phyloP scores from a whole-genome alignment of 2,113 vertebrate species.

The Sinocyclocheilus anshuiensis region DNA sequence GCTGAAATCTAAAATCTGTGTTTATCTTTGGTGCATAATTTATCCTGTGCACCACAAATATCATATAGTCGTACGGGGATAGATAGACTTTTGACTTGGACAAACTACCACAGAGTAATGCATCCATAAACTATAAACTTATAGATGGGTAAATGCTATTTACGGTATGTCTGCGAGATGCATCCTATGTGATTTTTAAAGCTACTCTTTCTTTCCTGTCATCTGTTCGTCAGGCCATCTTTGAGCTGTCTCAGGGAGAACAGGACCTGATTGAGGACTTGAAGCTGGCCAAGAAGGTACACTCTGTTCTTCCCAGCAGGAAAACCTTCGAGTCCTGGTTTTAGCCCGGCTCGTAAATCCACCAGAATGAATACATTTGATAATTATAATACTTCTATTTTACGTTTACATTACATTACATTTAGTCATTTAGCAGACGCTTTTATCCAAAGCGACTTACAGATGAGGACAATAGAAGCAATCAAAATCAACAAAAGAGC shows the following conservation, averaged over 20 bases:
- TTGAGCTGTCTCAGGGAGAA: constrained; percentile 95
- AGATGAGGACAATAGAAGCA: no score
- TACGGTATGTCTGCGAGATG: background rate
- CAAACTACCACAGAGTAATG: background rate
- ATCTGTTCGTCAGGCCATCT: constrained; percentile 84
- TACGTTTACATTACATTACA: no score
- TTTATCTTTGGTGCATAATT: background rate
- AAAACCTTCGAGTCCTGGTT: background rate
- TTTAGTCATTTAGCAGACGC: no score
- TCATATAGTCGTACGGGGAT: no score
- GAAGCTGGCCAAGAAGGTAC: constrained; percentile 94
- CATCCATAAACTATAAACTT: no score
- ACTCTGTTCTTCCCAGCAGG: constrained; percentile 41
- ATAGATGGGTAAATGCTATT: background rate
- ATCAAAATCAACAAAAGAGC: no score
- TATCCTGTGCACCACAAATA: background rate
- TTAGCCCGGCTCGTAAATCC: no score
- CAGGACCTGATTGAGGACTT: constrained; percentile 96
- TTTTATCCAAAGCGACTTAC: no score
- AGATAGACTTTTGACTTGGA: no score
- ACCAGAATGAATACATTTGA: no score
- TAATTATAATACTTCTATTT: no score
- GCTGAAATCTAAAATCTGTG: background rate
- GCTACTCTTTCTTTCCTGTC: background rate
- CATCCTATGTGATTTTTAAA: background rate